These are phyloP conservation scores for Noctuana brunneofusca DNA, from an alignment of 2,888 invertebrate genomes.

Conservation along the genomic window DNA sequence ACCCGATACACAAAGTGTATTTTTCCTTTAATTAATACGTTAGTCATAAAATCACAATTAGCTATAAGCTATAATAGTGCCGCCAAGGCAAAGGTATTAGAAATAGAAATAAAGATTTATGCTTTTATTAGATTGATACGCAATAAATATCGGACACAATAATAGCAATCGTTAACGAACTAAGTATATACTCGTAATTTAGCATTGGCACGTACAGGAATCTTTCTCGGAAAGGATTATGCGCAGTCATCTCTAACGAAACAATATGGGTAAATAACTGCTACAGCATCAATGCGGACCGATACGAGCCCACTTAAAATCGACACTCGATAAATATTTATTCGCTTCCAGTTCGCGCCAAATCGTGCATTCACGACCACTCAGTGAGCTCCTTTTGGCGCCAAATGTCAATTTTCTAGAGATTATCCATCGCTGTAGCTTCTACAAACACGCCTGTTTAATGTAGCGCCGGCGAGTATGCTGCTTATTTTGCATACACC, in stretches of 20 bases:
- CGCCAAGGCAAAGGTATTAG: constrained; percentile 18
- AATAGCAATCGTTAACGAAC: constrained; percentile 1
- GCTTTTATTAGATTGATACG: constrained; percentile 6
- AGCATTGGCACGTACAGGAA: constrained; percentile 15
- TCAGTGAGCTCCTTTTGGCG: constrained; percentile 62
- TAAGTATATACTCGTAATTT: neutral
- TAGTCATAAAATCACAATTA: constrained; percentile 33
- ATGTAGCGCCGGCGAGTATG: constrained; percentile 42
- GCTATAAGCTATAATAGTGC: constrained; percentile 28
- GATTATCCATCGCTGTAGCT: constrained; percentile 62
- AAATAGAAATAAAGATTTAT: constrained; percentile 26
- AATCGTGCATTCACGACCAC: constrained; percentile 62
- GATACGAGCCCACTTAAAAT: constrained; percentile 55
- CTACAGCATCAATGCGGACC: constrained; percentile 29
- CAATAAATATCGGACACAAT: constrained; percentile 16
- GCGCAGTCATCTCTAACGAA: constrained; percentile 30
- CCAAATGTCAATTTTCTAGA: constrained; percentile 66
- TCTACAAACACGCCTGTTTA: constrained; percentile 51
- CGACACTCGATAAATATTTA: constrained; percentile 66
- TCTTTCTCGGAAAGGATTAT: constrained; percentile 26
- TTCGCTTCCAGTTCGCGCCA: constrained; percentile 67
- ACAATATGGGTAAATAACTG: constrained; percentile 1
- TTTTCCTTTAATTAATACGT: constrained; percentile 33
- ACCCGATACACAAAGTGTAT: constrained; percentile 25
- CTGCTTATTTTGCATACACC: constrained; percentile 47